Conservation (phyloP, 2,888 invertebrate species). For the Sipunculus nudus region DNA sequence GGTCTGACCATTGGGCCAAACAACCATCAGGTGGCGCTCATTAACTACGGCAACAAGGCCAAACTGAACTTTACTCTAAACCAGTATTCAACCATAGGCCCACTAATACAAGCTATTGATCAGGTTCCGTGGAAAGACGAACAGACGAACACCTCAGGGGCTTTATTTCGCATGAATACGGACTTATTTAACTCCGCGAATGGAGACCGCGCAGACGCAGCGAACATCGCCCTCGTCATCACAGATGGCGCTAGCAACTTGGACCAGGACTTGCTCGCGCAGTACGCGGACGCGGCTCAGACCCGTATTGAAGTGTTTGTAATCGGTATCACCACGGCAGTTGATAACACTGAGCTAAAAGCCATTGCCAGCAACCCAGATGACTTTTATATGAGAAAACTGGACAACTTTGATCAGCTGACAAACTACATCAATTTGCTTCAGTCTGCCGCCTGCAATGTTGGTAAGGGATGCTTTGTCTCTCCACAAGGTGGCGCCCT, state of each 20-base stretch:
- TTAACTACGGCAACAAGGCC: constrained; percentile 1
- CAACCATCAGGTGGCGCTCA: neutral
- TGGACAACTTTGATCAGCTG: no score
- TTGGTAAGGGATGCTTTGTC: no score
- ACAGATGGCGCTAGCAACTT: neutral
- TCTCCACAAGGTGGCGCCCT: no score
- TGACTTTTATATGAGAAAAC: no score
- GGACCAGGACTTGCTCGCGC: neutral
- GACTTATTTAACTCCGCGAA: neutral
- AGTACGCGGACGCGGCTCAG: no score
- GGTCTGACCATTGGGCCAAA: neutral
- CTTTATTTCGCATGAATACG: neutral
- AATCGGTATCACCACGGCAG: no score
- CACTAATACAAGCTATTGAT: neutral
- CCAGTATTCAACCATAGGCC: neutral
- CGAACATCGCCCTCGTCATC: neutral
- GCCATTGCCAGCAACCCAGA: no score
- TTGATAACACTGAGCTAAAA: no score
- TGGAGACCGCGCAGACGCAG: neutral
- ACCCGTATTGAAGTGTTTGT: no score
- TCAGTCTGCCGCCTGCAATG: no score
- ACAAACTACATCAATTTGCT: no score
- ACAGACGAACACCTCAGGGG: neutral
- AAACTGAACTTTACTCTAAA: neutral
- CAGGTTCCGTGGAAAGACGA: neutral